Conservation (phyloP, 2,797 vertebrate species). For the Anableps anableps region DNA sequence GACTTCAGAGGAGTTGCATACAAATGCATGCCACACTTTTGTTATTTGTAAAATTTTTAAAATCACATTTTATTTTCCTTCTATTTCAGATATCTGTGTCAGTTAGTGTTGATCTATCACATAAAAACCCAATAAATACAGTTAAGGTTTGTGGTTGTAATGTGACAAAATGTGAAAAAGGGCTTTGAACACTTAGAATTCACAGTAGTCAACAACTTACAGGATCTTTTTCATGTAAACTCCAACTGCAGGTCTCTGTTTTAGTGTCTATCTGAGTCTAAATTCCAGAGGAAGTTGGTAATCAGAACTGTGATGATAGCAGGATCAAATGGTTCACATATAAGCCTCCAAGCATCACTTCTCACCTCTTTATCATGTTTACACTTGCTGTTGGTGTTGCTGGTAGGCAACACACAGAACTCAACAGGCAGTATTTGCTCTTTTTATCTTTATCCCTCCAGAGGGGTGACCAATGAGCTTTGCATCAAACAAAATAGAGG, state of each 20-base stretch:
- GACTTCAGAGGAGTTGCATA: neutral
- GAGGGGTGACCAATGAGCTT: conserved; percentile 39
- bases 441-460: conserved; percentile 42
- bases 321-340: conserved; percentile 53
- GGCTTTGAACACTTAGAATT: neutral
- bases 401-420: conserved; percentile 32
- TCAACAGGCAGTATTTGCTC: conserved; percentile 43
- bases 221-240: conserved; percentile 41
- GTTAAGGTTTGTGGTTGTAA: neutral
- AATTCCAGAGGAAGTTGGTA: conserved; percentile 65
- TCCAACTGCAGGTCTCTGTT: conserved; percentile 43
- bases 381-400: conserved; percentile 59
- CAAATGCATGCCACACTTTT: neutral
- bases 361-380: conserved; percentile 60
- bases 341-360: conserved; percentile 47
- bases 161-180: neutral
- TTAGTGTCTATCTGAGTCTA: conserved; percentile 31
- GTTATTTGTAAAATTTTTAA: neutral
- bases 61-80: neutral
- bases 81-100: neutral
- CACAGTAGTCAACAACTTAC: neutral
- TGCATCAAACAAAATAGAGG: conserved; percentile 27
- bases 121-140: neutral
- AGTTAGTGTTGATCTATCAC: neutral
- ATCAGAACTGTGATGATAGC: conserved; percentile 47